Base-by-base conservation (phyloP, 1,140 invertebrate genomes). In the Phocides pigmalion region DNA sequence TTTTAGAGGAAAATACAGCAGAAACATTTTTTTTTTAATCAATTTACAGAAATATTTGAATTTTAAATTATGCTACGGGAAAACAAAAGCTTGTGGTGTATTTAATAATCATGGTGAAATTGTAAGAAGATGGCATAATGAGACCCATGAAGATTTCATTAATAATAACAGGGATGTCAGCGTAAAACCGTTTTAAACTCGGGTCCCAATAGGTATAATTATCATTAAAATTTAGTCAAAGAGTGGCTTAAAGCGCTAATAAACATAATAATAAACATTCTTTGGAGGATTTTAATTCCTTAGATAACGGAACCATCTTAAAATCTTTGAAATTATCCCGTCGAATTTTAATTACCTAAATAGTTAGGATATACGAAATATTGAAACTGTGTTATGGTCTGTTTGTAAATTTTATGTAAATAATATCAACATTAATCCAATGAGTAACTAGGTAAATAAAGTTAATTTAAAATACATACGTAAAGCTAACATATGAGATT, bases 391-490 rank as follows among this genome's bases (percentile, higher is more conserved):
- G 79, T 82, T 84, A 76, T 53, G 49, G 56, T 81, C 74, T 73
- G 72, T 83, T 83, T 84, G 81, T 84, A 87, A 77, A 81, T 79
- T 76, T 59, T 74, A 61, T 84, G 80, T 84, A 84, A 81, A 84
- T 84, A 84, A 58, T 54, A 28, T 68, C 59, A 68, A 63, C 63
- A 79, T 64, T 71, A 73, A 50, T 68, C 51, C 35, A 62, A 68
- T 69, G 61, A 72, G 39, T 72, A 74, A 53, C 50, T 74, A 71
- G 59, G 54, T 63, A 53, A 65, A 53, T 35, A 64, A 53, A 28
- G 42, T 54, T 54, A 61, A 42, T 59, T 61, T 62, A 51, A 63
- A 37, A 59, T 53, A 41, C 54, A 59, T 53, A 41, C 54, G 53
- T 44, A 56, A 59, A 22, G 11, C 41, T 51, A 51, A 51, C 16